These are phyloP conservation scores for Reinhardtius hippoglossoides DNA, from an alignment of 2,113 vertebrate species.

Conservation along the genomic window DNA sequence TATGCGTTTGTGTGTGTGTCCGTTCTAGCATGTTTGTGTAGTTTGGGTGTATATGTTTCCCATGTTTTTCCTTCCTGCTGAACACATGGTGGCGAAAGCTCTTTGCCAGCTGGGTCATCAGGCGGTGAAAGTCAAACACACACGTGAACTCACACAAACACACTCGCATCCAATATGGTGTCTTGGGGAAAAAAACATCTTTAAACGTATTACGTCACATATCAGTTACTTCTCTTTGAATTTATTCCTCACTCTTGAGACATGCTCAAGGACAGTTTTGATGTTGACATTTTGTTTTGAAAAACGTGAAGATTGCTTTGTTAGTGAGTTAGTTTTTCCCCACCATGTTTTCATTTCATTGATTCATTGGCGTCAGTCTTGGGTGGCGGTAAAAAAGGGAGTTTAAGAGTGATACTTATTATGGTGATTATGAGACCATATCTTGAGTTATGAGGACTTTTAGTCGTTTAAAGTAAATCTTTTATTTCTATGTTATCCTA, in stretches of 20 bases:
- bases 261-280: neutral
- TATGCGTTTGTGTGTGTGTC: neutral
- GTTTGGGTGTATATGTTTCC: slow-evolving; percentile 37
- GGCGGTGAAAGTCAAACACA: slow-evolving; percentile 34
- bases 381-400: neutral
- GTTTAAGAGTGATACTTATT: too few species aligned
- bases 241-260: neutral
- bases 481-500: neutral
- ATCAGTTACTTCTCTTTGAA: neutral
- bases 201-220: neutral
- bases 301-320: too few species aligned
- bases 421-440: neutral
- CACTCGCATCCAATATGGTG: neutral
- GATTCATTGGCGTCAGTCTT: neutral
- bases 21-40: slow-evolving; percentile 53
- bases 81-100: slow-evolving; percentile 26
- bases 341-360: neutral
- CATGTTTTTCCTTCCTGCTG: slow-evolving; percentile 57
- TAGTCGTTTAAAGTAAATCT: neutral
- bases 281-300: neutral
- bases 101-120: slow-evolving; percentile 41
- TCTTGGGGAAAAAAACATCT: neutral
- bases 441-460: neutral
- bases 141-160: slow-evolving; percentile 11
- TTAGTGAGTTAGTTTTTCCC: neutral